A percentile compares a stretch with the other conserved stretches of the same genome.
These are phyloP conservation scores for Eudemis profundana DNA, from an alignment of 2,888 invertebrate genomes.

Conservation along the genomic window DNA sequence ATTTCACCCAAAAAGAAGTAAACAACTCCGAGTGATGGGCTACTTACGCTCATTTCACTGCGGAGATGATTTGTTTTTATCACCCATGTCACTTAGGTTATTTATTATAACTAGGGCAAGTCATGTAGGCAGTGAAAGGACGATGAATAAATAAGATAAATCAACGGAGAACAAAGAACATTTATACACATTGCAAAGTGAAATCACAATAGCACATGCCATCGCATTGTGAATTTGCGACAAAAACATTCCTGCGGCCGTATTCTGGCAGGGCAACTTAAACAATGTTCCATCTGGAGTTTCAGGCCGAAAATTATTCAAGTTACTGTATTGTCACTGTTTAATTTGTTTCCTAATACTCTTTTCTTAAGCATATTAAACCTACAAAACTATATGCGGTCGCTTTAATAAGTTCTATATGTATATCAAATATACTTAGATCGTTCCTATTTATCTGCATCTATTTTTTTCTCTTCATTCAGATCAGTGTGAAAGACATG, in stretches of 20 bases:
- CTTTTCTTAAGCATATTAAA: no score
- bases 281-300: neutral
- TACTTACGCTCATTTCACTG: slow-evolving; percentile 12
- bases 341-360: no score
- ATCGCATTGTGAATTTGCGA: slow-evolving; percentile 42
- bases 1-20: slow-evolving; percentile 19
- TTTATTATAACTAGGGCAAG: slow-evolving; percentile 29
- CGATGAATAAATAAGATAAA: slow-evolving; percentile 43
- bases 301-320: neutral
- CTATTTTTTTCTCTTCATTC: no score
- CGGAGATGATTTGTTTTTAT: slow-evolving; percentile 27
- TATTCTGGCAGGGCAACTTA: slow-evolving; percentile 23
- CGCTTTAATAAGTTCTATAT: no score
- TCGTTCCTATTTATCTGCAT: no score
- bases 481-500: no score
- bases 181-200: slow-evolving; percentile 36
- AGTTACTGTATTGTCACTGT: no score
- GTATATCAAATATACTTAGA: no score
- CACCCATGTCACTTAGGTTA: slow-evolving; percentile 20
- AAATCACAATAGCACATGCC: slow-evolving; percentile 42
- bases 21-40: slow-evolving; percentile 19
- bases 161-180: slow-evolving; percentile 41
- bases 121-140: slow-evolving; percentile 33
- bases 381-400: no score
- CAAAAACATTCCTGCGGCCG: slow-evolving; percentile 37